phyloP scores from a whole-genome alignment of 92 coral and sea anemone species.

The Hydrozoanthus gracilis region DNA sequence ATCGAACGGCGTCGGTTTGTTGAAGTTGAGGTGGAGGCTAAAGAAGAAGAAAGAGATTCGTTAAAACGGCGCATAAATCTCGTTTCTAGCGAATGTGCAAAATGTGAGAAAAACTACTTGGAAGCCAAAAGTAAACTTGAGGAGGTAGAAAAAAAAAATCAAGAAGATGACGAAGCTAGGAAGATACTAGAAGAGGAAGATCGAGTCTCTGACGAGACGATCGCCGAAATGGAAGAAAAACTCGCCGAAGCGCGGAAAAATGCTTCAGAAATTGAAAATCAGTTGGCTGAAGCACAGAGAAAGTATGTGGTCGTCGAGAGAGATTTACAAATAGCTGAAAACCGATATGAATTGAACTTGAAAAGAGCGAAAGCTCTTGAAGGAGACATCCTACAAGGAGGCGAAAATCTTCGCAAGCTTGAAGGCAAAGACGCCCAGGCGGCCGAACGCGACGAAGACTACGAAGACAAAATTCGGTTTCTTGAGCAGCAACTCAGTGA shows the following conservation, averaged over 20 bases:
- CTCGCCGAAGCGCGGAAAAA: slow-evolving; percentile 5
- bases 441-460: slow-evolving; percentile 54
- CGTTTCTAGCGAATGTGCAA: slow-evolving; percentile 31
- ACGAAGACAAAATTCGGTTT: slow-evolving; percentile 48
- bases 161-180: slow-evolving; percentile 47
- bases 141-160: background rate
- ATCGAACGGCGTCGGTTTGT: slow-evolving; percentile 24
- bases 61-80: slow-evolving; percentile 50
- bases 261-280: slow-evolving; percentile 32
- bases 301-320: slow-evolving; percentile 52
- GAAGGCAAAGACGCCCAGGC: slow-evolving; percentile 52
- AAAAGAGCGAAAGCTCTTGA: slow-evolving; percentile 23
- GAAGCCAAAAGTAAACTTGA: slow-evolving; percentile 33
- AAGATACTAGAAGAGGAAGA: slow-evolving; percentile 50
- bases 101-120: slow-evolving; percentile 5
- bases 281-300: slow-evolving; percentile 44
- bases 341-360: slow-evolving; percentile 18
- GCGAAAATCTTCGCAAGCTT: slow-evolving; percentile 23
- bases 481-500: slow-evolving; percentile 46
- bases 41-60: slow-evolving; percentile 49
- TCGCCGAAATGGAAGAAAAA: slow-evolving; percentile 41
- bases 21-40: slow-evolving; percentile 36
- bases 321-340: slow-evolving; percentile 37
- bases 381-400: slow-evolving; percentile 29
- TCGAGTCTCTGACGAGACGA: slow-evolving; percentile 46